These are phyloP conservation scores for Leiothrix lutea DNA, from an alignment of 2,113 vertebrate species.

Conservation along the genomic window DNA sequence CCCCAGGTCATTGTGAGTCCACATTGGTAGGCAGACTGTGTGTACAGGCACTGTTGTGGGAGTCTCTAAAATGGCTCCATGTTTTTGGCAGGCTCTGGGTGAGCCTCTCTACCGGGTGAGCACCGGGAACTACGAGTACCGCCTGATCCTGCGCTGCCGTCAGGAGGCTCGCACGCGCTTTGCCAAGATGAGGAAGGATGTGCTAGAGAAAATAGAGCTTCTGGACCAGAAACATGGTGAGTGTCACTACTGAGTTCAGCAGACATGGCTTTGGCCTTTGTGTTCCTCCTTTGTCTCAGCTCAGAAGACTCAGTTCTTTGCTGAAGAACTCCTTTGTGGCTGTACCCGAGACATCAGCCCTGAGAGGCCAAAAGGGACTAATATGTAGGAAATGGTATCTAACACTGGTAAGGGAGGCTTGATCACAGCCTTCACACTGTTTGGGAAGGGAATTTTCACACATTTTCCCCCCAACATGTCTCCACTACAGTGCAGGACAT, in stretches of 20 bases:
- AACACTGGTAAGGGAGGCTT: neutral
- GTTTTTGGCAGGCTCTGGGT: constrained; percentile 84
- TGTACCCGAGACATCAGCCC: rapidly evolving
- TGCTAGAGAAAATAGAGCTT: constrained; percentile 96
- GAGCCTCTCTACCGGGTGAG: constrained; percentile 94
- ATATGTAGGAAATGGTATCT: neutral
- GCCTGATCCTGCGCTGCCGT: constrained; percentile 91
- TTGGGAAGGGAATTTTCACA: neutral
- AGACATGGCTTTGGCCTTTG: neutral
- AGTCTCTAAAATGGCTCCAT: neutral
- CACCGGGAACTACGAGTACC: constrained; percentile 97
- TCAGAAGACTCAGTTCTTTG: neutral
- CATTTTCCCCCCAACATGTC: neutral
- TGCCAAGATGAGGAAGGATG: constrained; percentile 97
- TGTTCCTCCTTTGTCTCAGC: neutral
- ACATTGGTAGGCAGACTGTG: neutral
- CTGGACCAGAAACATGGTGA: constrained; percentile 98
- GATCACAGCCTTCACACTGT: neutral
- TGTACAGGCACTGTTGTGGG: neutral
- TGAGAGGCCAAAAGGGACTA: neutral
- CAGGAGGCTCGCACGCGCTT: constrained; percentile 95
- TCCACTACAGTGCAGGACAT: constrained; percentile 90
- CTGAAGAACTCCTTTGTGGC: neutral
- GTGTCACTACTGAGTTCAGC: neutral
- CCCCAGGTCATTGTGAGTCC: neutral